Evolutionary conservation across 2,113 vertebrate species (phyloP), one percentile per base, ranked within the genome.

Genomic region (Jacana jacana): DNA sequence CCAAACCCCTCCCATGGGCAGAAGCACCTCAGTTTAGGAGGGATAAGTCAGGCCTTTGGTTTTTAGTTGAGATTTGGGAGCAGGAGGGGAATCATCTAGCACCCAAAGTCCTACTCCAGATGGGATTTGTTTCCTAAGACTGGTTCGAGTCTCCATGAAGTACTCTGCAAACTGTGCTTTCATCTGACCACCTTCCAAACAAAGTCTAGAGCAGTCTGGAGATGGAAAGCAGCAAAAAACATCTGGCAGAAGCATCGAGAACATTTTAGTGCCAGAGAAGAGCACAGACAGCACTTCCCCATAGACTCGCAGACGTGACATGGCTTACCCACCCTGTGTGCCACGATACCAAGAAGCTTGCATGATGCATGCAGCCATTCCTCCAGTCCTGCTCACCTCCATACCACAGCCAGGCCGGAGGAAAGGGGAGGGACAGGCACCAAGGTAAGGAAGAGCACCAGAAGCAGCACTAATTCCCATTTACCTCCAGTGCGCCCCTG

Each of bases 401-500:
- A 7, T 23, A 42, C 48, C 57, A 42, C 71, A 81, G 86, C 51
- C 82, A 95, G 86, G 86, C 79, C 28, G 0, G 82, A 91, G 95
- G 88, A 96, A 85, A 93, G 76, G 68, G 52, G 44, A 89, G 35
- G 72, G 68, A 90, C 66, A 93, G 88, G 81, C 86, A 92, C 70
- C 42, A 96, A 61, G 55, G 88, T 91, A 95, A 94, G 73, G 72
- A 94, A 87, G 72, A 88, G 95, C 83, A 89, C 84, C 87, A 89
- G 90, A 80, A 96, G 93, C 90, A 86, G 79, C 82, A 93, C 96
- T 93, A 96, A 91, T 60, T 89, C 55, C 88, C 65, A 79, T 96
- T 97, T 97, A 99, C 99, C 99, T 98, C 99, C 99, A 7, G 99
- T 99, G 91, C 99, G 98, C 44, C 99, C 99, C 97, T 99, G 99